A percentile compares a stretch with the other conserved stretches of the same genome.
These are phyloP conservation scores for Drosophila anomalata DNA, from an alignment of 2,888 invertebrate species.

Conservation along the genomic window DNA sequence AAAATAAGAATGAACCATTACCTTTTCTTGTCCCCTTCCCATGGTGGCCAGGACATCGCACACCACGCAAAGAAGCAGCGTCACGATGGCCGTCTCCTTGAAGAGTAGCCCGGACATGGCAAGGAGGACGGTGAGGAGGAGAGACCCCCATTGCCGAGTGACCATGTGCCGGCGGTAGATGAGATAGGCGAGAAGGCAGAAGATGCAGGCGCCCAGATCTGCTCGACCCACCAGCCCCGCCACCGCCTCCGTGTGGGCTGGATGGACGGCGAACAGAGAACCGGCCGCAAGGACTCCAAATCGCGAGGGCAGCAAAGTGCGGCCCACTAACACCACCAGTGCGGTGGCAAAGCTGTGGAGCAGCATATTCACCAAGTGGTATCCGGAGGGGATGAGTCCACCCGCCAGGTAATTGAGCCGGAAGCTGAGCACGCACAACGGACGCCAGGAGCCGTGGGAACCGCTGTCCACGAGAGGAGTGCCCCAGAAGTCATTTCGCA, in stretches of 20 bases:
- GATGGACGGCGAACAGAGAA: constrained; percentile 95
- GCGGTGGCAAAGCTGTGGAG: constrained; percentile 93
- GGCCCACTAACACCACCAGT: constrained; percentile 90
- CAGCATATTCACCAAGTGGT: constrained; percentile 93
- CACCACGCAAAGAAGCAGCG: constrained; percentile 93
- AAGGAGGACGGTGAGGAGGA: constrained; percentile 86
- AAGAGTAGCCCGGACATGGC: constrained; percentile 93
- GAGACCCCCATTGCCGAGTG: constrained; percentile 85
- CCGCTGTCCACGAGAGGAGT: constrained; percentile 95
- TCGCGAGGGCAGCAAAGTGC: constrained; percentile 87
- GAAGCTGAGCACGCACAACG: constrained; percentile 94
- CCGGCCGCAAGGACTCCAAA: constrained; percentile 90
- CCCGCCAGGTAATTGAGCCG: constrained; percentile 92
- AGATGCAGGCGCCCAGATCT: constrained; percentile 94
- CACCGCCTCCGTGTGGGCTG: constrained; percentile 97
- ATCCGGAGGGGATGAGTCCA: constrained; percentile 87
- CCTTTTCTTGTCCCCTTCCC: constrained; percentile 84
- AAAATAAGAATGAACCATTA: constrained; percentile 55
- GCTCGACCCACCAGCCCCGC: constrained; percentile 97
- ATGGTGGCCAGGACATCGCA: constrained; percentile 89
- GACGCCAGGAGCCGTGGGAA: constrained; percentile 98
- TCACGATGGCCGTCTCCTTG: constrained; percentile 97
- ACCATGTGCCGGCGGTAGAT: constrained; percentile 91
- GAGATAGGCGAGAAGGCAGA: constrained; percentile 93
- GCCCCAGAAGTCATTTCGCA: constrained; percentile 99